phyloP scores from a whole-genome alignment of 2,797 vertebrate genomes.

The Siniperca scherzeri region DNA sequence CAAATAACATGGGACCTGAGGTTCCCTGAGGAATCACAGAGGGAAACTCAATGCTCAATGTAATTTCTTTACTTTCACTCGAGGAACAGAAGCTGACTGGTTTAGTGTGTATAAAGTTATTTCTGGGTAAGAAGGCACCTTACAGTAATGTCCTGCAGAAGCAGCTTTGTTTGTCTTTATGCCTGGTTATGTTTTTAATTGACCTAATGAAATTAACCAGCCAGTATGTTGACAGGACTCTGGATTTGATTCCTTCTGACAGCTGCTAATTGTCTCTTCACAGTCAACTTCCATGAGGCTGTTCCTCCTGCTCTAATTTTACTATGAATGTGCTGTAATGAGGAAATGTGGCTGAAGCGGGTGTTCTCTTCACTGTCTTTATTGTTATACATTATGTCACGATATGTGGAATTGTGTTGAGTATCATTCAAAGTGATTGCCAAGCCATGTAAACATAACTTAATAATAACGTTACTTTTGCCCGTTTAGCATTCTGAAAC shows the following conservation, averaged over 20 bases:
- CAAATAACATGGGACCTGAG: conserved; percentile 60
- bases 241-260: conserved; percentile 42
- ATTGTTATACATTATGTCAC: background rate
- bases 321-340: conserved; percentile 10
- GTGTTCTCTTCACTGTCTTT: background rate
- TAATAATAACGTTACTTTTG: background rate
- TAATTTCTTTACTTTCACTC: conserved; percentile 24
- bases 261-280: conserved; percentile 42
- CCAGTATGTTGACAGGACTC: background rate
- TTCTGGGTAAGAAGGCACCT: conserved; percentile 13
- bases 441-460: background rate
- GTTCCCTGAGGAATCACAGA: conserved; percentile 37
- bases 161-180: conserved; percentile 29
- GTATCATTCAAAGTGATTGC: background rate
- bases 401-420: background rate
- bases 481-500: background rate
- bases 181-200: conserved; percentile 34
- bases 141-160: conserved; percentile 18
- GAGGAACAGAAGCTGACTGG: no score
- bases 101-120: conserved; percentile 11
- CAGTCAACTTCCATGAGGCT: conserved; percentile 14
- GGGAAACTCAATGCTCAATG: conserved; percentile 7
- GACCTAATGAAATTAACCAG: conserved; percentile 43
- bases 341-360: conserved; percentile 6
- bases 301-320: conserved; percentile 6